A percentile compares a stretch with the other conserved stretches of the same genome.
Evolutionary conservation across 2,888 invertebrate species (phyloP).

Genomic region (Mythimna albipuncta): DNA sequence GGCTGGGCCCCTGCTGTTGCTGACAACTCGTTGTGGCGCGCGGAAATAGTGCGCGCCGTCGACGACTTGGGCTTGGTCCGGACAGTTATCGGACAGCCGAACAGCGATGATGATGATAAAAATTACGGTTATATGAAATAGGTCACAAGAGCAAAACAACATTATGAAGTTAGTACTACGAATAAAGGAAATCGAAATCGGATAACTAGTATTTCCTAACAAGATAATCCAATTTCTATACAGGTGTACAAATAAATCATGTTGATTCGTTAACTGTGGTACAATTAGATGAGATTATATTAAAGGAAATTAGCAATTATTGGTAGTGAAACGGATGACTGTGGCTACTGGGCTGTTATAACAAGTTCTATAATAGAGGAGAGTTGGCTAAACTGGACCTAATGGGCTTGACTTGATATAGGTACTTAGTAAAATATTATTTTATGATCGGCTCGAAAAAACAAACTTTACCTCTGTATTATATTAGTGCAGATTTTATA

Average conservation of each 20-base stretch:
- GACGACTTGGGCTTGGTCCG: too few relatives aligned
- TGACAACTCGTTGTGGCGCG: too few relatives aligned
- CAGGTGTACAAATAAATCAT: constrained; percentile 55
- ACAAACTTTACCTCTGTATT: too few relatives aligned
- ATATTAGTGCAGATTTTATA: too few relatives aligned
- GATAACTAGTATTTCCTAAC: constrained; percentile 29
- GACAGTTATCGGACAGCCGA: too few relatives aligned
- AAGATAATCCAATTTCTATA: constrained; percentile 49
- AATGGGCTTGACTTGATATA: too few relatives aligned
- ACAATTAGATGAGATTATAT: constrained; percentile 70
- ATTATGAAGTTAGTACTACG: background rate
- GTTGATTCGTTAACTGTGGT: constrained; percentile 42
- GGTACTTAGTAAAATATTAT: too few relatives aligned
- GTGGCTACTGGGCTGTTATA: constrained; percentile 66
- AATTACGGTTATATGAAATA: background rate
- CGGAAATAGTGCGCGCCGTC: too few relatives aligned
- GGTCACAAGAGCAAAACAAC: background rate
- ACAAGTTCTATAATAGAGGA: constrained; percentile 50
- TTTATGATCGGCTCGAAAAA: background rate
- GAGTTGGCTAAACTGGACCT: background rate
- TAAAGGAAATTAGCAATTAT: constrained; percentile 73
- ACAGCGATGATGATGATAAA: background rate
- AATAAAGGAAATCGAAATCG: constrained; percentile 24
- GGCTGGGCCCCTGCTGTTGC: too few relatives aligned
- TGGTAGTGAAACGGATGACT: constrained; percentile 67